Conservation (phyloP, 2,888 invertebrate species). For the Ormyrus nitidulus region DNA sequence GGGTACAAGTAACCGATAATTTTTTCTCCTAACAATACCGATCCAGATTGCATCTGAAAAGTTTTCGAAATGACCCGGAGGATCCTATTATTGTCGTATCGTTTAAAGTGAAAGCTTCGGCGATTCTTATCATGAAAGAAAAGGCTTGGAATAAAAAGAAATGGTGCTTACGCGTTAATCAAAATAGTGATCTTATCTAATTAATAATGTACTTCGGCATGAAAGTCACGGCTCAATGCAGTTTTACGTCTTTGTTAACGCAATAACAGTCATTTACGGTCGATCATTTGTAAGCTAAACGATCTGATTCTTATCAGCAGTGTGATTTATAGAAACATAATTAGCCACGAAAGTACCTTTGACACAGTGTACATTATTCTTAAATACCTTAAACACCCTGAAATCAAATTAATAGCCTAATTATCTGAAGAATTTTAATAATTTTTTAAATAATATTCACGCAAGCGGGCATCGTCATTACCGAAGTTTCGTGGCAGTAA, state of each 20-base stretch:
- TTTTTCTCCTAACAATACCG: conserved; percentile 10
- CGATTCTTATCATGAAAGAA: conserved; percentile 4
- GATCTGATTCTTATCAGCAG: not conserved
- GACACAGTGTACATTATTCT: no score
- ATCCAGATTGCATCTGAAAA: conserved; percentile 4
- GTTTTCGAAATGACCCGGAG: conserved; percentile 6
- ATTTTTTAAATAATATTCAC: no score
- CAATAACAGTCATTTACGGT: not conserved
- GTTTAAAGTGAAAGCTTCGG: conserved; percentile 32
- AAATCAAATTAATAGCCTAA: no score
- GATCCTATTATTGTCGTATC: conserved; percentile 28
- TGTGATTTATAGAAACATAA: conserved; percentile 13
- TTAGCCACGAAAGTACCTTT: not conserved
- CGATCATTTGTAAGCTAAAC: not conserved
- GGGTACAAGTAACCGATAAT: conserved; percentile 2
- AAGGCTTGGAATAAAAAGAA: not conserved
- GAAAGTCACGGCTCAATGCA: not conserved
- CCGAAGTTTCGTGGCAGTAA: no score
- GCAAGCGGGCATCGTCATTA: no score
- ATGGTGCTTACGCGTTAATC: conserved; percentile 6
- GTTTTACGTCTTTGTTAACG: not conserved
- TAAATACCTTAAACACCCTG: no score
- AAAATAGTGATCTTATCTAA: conserved; percentile 7
- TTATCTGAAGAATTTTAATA: no score
- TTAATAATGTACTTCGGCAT: no score